phyloP scores from a whole-genome alignment of 2,113 vertebrate genomes.

The Fukomys damarensis region DNA sequence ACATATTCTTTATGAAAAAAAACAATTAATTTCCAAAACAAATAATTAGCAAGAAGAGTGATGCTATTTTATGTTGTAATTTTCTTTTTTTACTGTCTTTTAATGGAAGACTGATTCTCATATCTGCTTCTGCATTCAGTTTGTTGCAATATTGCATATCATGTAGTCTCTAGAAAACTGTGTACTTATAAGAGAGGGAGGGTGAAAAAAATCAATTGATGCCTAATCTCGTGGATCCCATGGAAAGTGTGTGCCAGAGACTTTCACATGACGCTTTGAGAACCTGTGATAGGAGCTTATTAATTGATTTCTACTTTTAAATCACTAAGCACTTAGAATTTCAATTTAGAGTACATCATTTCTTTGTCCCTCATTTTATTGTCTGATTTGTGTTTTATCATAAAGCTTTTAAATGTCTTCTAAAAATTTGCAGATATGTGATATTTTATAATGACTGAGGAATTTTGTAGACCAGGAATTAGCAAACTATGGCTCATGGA shows the following conservation, averaged over 20 bases:
- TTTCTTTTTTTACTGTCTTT: background rate
- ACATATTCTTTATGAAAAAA: conserved; percentile 12
- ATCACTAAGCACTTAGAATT: conserved; percentile 34
- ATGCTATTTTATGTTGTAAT: background rate
- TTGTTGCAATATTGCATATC: background rate
- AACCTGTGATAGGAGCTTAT: background rate
- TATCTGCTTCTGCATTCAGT: background rate
- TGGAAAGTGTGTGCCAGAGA: background rate
- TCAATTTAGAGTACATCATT: background rate
- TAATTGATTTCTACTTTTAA: conserved; percentile 23
- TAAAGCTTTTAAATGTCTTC: conserved; percentile 23
- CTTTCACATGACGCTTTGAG: background rate
- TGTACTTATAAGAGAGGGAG: conserved; percentile 1
- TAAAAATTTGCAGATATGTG: conserved; percentile 3
- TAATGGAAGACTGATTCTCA: background rate
- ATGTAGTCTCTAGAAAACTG: background rate
- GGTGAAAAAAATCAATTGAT: background rate
- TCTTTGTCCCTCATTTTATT: conserved; percentile 43
- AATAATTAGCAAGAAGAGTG: background rate
- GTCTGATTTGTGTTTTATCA: conserved; percentile 22
- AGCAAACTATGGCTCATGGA: background rate
- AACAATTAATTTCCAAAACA: conserved; percentile 16
- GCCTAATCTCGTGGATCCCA: background rate
- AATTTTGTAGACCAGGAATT: background rate
- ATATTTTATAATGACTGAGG: background rate